Base-by-base conservation (phyloP, 64 coral and sea anemone genomes). In the Pachyseris speciosa region DNA sequence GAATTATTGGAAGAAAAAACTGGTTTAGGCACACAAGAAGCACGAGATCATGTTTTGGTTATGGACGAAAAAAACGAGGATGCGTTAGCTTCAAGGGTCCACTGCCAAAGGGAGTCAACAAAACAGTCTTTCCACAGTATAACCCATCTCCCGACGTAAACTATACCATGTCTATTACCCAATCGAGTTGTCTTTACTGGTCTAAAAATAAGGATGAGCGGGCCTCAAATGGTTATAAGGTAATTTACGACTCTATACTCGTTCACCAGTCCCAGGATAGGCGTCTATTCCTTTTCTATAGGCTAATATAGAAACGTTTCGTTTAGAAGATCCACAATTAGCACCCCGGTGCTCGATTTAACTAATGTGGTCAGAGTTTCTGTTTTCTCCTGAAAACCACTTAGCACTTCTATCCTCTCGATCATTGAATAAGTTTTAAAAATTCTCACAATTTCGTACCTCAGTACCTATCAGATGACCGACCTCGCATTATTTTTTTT, bases 41-140 rank as follows among this genome's bases (percentile, higher is more conserved):
- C n/a, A 95, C 34, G 55, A 72, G 94, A 10, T 95, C 94, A 0
- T 95, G 94, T 29, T 49, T 59, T 83, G 83, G 66, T 42, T 39
- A 81, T 5, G 85, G 83, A 26, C 83, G 94, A 4, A 73, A 88
- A 11, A 80, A 67, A 42, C 75, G 94, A 27, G 91, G 72, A 0
- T 95, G 94, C 47, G 89, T 88, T 37, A 83, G 86, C 55, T 64
- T 84, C 11, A 95, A 95, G 60, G 83, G 87, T n/a, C 43, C 94
- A 5, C 94, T 90, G 0, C 73, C 44, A 29, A 51, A 76, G 31
- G 43, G 73, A 17, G n/a, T 76, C 73, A 12, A 22, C 31, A 29
- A 76, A 31, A 76, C 73, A 32, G n/a, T 19, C 29, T 25, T 61
- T 59, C 86, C 86, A 1, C 31, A 44, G 13, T 43, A 88, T 44